Evolutionary conservation across 2,888 invertebrate species (phyloP).

Genomic region (Polydrusus tereticollis): DNA sequence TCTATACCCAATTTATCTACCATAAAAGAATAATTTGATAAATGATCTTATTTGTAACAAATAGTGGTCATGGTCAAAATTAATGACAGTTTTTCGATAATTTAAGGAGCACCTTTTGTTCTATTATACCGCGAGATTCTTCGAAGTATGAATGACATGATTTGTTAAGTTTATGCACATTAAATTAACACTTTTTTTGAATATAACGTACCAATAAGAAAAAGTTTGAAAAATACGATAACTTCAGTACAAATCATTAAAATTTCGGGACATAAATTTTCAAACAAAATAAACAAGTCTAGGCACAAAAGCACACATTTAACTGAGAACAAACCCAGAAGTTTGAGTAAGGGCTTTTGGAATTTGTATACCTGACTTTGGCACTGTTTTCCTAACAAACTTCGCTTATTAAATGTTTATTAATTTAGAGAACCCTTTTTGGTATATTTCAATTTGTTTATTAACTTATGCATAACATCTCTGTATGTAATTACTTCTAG

Average conservation of each 20-base stretch:
- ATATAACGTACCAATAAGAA: no score
- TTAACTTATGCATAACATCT: background rate
- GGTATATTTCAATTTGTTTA: background rate
- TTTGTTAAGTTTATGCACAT: no score
- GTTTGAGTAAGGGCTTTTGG: slow-evolving; percentile 42
- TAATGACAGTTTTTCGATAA: no score
- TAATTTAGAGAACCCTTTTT: background rate
- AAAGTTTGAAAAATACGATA: background rate
- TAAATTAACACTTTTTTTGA: no score
- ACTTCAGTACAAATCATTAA: slow-evolving; percentile 5
- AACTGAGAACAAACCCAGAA: slow-evolving; percentile 41
- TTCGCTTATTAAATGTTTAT: slow-evolving; percentile 20
- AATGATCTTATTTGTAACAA: slow-evolving; percentile 37
- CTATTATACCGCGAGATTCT: no score
- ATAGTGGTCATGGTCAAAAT: no score
- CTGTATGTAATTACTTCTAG: background rate
- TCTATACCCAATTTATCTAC: background rate
- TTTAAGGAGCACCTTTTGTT: no score
- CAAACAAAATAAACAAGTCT: slow-evolving; percentile 41
- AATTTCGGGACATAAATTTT: slow-evolving; percentile 36
- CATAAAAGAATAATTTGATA: slow-evolving; percentile 34
- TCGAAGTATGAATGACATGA: no score
- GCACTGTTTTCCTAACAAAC: slow-evolving; percentile 34
- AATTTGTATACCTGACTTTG: slow-evolving; percentile 32
- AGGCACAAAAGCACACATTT: slow-evolving; percentile 42